Percentiles rank a stretch among this genome's conserved stretches.
Evolutionary conservation across 2,797 vertebrate genomes (phyloP).

Genomic region (Triplophysa bombifrons): DNA sequence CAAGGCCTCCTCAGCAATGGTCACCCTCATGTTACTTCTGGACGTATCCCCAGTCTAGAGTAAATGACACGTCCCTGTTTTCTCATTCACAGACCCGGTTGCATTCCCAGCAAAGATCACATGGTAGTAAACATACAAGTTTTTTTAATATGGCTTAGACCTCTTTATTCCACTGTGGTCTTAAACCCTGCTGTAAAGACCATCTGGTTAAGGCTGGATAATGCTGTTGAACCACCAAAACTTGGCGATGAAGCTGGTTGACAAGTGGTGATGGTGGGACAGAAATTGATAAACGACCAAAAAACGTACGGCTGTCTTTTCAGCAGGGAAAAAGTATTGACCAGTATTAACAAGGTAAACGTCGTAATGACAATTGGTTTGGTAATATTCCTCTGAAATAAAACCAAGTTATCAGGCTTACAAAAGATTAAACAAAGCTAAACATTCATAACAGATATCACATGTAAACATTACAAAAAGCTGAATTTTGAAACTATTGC

Average conservation of each 20-base stretch:
- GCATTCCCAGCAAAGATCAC: not conserved
- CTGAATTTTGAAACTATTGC: not conserved
- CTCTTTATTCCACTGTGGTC: slow-evolving; percentile 50
- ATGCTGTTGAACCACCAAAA: not conserved
- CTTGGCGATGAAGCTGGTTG: not conserved
- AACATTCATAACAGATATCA: slow-evolving; percentile 34
- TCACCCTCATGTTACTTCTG: slow-evolving; percentile 1
- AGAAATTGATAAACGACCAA: not conserved
- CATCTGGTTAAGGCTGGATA: not conserved
- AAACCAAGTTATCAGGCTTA: slow-evolving; percentile 31
- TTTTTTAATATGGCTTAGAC: slow-evolving; percentile 51
- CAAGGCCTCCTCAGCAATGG: not conserved
- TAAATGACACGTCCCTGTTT: not conserved
- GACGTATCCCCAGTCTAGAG: not conserved
- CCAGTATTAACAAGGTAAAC: slow-evolving; percentile 42
- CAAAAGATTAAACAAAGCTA: slow-evolving; percentile 30
- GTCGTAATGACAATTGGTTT: slow-evolving; percentile 35
- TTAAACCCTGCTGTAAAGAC: slow-evolving; percentile 3
- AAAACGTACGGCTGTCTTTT: not conserved
- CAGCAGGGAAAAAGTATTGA: slow-evolving; percentile 6
- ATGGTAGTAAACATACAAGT: slow-evolving; percentile 8
- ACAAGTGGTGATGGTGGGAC: not conserved
- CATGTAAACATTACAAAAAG: slow-evolving; percentile 43
- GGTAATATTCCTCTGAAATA: slow-evolving; percentile 27
- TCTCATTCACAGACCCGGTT: not conserved